Base-by-base conservation (phyloP, 2,888 invertebrate species). In the Yponomeuta plumbellus region DNA sequence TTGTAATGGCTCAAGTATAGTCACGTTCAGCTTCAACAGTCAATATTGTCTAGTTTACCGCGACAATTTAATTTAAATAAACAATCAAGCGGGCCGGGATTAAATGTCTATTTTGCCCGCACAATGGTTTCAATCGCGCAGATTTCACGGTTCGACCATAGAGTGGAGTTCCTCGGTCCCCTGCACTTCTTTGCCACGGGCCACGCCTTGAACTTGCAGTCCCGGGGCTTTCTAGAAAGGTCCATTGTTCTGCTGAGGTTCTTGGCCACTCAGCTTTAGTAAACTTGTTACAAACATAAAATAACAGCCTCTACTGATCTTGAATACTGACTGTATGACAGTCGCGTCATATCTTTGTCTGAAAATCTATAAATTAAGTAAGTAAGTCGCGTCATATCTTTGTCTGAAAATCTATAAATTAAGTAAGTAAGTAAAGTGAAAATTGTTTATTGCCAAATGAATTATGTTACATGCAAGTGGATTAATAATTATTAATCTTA, bases 111-210 rank as follows among this genome's bases (percentile, higher is more conserved):
- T 21, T 66, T 20, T 23, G 44, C 11, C 34, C 61, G 66, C 70
- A 70, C 71, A 74, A 72, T 71, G 64, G 68, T 64, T 66, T 44
- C 66, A 66, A 67, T 67, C 62, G 62, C 65, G 71, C 70, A 66
- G 63, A 74, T 71, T 73, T 72, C 70, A 70, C 65, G 70, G 70
- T 65, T 58, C 66, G 58, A 10, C 65, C 67, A 61, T 44, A 61
- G 64, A 66, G 23, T 17, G 44, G 17, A 52, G 44, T 52, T 34
- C 34, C 34, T 34, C 13, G 11, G 44, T 52, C 44, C 44, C 17
- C 44, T 5, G 17, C 3, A 5, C 17, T 52, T 52, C 17, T 52
- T 17, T 52, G 17, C 17, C 44, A 52, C 8, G 44, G 44, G 44
- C 44, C 62, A 52, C 26, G 52, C 70, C 71, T 70, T 70, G 71